Evolutionary conservation across 2,797 vertebrate species (phyloP), one percentile per base, ranked within the genome.

Genomic region (Enteromius afrohamiltoni): DNA sequence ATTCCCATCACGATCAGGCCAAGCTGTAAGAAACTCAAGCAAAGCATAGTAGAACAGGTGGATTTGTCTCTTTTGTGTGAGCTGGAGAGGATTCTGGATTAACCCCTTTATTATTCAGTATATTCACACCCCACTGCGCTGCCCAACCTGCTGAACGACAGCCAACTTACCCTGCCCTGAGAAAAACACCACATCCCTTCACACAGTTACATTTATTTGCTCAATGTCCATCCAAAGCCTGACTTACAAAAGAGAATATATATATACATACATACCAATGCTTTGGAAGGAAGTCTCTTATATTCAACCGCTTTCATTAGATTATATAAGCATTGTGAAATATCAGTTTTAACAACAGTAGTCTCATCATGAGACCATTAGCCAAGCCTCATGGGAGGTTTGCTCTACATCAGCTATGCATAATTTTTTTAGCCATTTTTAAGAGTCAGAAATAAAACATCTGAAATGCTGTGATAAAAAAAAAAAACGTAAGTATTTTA

Each of bases 21-120:
- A 19, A 1, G 34, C 53, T 60, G 21, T 40, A 58, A 23, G n/a
- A 76, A 76, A 76, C 49, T 55, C 21, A 58, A 37, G 31, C 6
- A 58, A 60, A 58, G 64, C 11, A 29, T 58, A 49, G 68, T n/a
- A 42, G 26, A 78, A 64, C 65, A 83, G 80, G 78, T 83, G 78
- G 80, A 85, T 23, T 73, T 14, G 74, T 70, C 17, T 73, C 23
- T 60, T 83, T 51, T 29, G 67, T 42, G 29, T 58, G 79, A 85
- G 45, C 77, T 42, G 1, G 40, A 69, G 49, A 69, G 77, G 67
- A 85, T 42, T 49, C 53, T 64, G 76, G 74, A 77, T 64, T 83
- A 84, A 83, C 77, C 74, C 42, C 76, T 85, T 84, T 76, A 84
- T 84, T 87, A 85, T 51, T 31, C 62, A 64, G 62, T 64, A 51